Evolutionary conservation across 2,888 invertebrate genomes (phyloP).

Genomic region (Cheiracanthium punctorium): DNA sequence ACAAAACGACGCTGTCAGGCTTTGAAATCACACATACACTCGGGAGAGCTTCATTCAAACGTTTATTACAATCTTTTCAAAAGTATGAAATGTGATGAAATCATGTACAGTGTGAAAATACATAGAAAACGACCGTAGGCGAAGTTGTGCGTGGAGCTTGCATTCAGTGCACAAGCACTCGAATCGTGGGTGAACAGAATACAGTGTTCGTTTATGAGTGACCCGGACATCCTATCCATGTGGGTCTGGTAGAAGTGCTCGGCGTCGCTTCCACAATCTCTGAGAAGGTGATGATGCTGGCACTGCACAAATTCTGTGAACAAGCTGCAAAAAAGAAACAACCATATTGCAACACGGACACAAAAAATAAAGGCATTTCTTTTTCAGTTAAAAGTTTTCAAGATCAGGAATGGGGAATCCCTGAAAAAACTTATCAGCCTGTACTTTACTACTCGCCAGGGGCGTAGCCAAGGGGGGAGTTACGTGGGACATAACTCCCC

Average conservation of each 20-base stretch:
- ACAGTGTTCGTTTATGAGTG: slow-evolving; percentile 71
- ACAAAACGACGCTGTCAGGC: no score
- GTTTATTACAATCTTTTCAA: slow-evolving; percentile 50
- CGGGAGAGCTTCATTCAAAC: no score
- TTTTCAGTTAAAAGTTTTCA: no score
- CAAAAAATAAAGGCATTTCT: neutral
- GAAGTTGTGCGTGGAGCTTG: slow-evolving; percentile 5
- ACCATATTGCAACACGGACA: no score
- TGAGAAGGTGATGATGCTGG: slow-evolving; percentile 61
- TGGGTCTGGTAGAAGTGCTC: slow-evolving; percentile 68
- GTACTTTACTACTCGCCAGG: no score
- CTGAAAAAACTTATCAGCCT: no score
- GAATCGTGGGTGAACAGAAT: slow-evolving; percentile 69
- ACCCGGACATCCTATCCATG: slow-evolving; percentile 70
- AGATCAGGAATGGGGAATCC: no score
- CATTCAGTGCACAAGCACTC: slow-evolving; percentile 57
- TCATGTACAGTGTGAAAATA: slow-evolving; percentile 12
- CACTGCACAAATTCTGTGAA: slow-evolving; percentile 71
- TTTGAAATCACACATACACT: no score
- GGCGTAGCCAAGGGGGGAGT: no score
- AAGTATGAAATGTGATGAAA: slow-evolving; percentile 15
- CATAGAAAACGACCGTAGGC: neutral
- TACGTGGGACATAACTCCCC: no score
- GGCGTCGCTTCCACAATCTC: slow-evolving; percentile 70
- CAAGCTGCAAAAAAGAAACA: slow-evolving; percentile 51